These are phyloP conservation scores for Littorina saxatilis DNA, from an alignment of 1,140 invertebrate genomes.

Conservation along the genomic window DNA sequence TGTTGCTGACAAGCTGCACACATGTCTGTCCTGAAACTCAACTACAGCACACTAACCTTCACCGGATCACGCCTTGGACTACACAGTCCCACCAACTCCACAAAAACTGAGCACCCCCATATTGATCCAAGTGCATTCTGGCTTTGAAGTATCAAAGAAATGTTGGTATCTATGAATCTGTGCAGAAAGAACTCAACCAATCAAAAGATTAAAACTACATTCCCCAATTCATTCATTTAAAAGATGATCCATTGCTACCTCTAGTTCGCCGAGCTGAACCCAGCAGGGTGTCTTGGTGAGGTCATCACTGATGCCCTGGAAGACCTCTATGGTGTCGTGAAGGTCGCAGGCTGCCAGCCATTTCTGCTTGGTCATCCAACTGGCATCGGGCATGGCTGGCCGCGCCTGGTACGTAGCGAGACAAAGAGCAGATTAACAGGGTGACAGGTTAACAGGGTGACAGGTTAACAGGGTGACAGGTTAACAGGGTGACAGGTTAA, in stretches of 20 bases:
- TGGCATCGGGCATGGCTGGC: constrained; percentile 66
- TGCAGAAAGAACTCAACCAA: background rate
- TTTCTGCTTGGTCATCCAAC: constrained; percentile 57
- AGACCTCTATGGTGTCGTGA: constrained; percentile 61
- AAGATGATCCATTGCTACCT: too few relatives aligned
- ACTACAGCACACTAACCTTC: background rate
- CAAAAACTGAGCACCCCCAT: too few relatives aligned
- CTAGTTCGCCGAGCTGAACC: constrained; percentile 60
- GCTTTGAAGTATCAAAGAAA: too few relatives aligned
- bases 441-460: too few relatives aligned
- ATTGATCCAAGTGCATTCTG: too few relatives aligned
- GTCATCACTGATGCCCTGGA: constrained; percentile 69
- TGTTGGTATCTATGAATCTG: background rate
- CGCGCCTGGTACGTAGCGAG: constrained; percentile 52
- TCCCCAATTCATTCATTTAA: too few relatives aligned
- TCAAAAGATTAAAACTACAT: too few relatives aligned
- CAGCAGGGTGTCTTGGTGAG: constrained; percentile 67
- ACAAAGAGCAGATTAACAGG: constrained; percentile 9
- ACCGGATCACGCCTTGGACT: background rate
- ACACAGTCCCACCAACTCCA: too few relatives aligned
- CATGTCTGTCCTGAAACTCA: too few relatives aligned
- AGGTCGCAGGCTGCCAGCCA: constrained; percentile 72
- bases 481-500: too few relatives aligned
- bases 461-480: too few relatives aligned
- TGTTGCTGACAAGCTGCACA: background rate